Base-by-base conservation (phyloP, 2,113 vertebrate species). In the Rallus limicola region DNA sequence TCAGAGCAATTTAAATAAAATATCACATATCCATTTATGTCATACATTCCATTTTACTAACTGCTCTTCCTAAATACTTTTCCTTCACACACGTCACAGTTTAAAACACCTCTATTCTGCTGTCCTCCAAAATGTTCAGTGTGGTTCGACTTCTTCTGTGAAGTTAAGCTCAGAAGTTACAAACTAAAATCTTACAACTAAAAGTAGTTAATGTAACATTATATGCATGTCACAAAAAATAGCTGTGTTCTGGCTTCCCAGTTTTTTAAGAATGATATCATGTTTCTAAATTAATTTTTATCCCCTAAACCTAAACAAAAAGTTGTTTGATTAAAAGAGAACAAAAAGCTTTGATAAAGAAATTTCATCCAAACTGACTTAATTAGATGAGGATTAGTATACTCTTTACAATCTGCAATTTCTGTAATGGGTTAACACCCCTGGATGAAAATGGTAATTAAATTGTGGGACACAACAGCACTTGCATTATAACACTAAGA, bases 371-470 rank as follows among this genome's bases (percentile, higher is more conserved):
- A 90, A 86, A 56, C 3, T 56, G 17, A 53, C 1, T 77, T 87
- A 29, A 15, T 70, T 60, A 82, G 15, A 46, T 53, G 6, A 83
- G 24, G 16, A 83, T 48, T 82, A 26, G 5, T 64, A 15, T 12
- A 48, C 2, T 36, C 7, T 38, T 63, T 95, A 68, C 33, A 70
- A 34, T 24, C 13, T 52, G 7, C 44, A 62, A 75, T 70, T 81
- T 76, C 7, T 6, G 4, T 76, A 90, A 65, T 75, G 24, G 10
- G 13, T 38, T 90, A 70, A 62, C 18, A 69, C 1, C 11, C 28
- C 28, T 67, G 44, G 44, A 46, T 46, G 36, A 88, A 95, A 93
- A 82, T 71, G 77, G 29, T 34, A 84, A 95, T 55, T 77, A 17
- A 58, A 83, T 72, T 75, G 34, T 90, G 52, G 44, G 79, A 63